Evolutionary conservation across 2,797 vertebrate species (phyloP), one percentile per base, ranked within the genome.

Genomic region (Gouania willdenowi): DNA sequence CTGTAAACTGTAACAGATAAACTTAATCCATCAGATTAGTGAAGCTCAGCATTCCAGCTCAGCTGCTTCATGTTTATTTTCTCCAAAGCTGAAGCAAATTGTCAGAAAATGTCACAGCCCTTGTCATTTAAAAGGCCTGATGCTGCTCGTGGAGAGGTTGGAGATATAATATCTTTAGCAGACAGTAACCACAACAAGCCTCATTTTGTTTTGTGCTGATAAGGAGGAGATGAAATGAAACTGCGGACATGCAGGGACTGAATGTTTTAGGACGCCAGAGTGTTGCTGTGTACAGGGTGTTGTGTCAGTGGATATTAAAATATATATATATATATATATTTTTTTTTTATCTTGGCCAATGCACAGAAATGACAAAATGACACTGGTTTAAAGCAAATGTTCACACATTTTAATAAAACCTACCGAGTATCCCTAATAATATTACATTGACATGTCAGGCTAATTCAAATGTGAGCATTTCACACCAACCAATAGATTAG

Each of bases 1-100:
- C 66, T 59, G 67, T 24, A 44, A 41, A 67, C 44, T 64, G 55
- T 13, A 57, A 55, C 51, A 39, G 63, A 63, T 73, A 57, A 75
- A 60, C 53, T 30, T 58, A 61, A 68, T 66, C 56, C 64, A 18
- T 15, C 48, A 42, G 46, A 34, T 53, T 62, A 32, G 30, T 8
- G 3, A 3, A 40, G 15, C 39, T 45, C 43, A 6, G 34, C 51
- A 11, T 30, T 22, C 15, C 46, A 1, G 0, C 13, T 16, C 0
- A 2, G 8, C 1, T 1, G n/a, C 7, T 6, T 29, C 2, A 3
- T 26, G 12, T 19, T 21, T 26, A 21, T 13, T 4, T 19, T 23
- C 35, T 10, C 11, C 13, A 10, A 8, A 28, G 37, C 25, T 18
- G 41, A 36, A 21, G 26, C 21, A 27, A 40, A 10, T 36, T 11